phyloP scores from a whole-genome alignment of 1,140 invertebrate genomes.

The Leptinotarsa defecta region DNA sequence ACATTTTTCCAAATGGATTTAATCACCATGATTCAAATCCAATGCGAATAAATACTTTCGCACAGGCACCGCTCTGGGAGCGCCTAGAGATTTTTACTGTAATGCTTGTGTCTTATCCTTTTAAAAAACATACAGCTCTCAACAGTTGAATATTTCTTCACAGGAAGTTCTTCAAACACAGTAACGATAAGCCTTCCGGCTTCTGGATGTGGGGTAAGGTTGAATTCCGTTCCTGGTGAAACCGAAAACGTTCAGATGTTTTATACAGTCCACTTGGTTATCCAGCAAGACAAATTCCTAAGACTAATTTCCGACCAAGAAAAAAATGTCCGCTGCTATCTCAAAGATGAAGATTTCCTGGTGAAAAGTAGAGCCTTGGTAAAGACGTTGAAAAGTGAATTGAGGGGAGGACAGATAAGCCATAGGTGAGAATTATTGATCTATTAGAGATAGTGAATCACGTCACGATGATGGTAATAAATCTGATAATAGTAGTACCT shows the following conservation, averaged over 20 bases:
- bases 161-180: slow-evolving; percentile 55
- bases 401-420: slow-evolving; percentile 31
- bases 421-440: slow-evolving; percentile 36
- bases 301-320: slow-evolving; percentile 73
- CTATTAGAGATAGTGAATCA: background rate
- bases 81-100: no score
- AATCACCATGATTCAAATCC: no score
- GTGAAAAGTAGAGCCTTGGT: slow-evolving; percentile 47
- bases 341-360: slow-evolving; percentile 51
- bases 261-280: slow-evolving; percentile 67
- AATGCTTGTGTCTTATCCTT: no score
- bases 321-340: slow-evolving; percentile 61
- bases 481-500: background rate
- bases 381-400: slow-evolving; percentile 43
- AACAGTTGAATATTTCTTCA: background rate
- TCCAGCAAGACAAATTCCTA: slow-evolving; percentile 72
- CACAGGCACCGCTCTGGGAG: no score
- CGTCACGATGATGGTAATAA: background rate
- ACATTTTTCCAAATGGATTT: no score
- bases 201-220: slow-evolving; percentile 68
- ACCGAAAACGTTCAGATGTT: slow-evolving; percentile 58
- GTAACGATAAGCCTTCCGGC: slow-evolving; percentile 65
- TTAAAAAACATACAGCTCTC: no score
- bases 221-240: slow-evolving; percentile 58
- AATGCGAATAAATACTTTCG: no score